Evolutionary conservation across 2,113 vertebrate species (phyloP).

Genomic region (Cavia porcellus): DNA sequence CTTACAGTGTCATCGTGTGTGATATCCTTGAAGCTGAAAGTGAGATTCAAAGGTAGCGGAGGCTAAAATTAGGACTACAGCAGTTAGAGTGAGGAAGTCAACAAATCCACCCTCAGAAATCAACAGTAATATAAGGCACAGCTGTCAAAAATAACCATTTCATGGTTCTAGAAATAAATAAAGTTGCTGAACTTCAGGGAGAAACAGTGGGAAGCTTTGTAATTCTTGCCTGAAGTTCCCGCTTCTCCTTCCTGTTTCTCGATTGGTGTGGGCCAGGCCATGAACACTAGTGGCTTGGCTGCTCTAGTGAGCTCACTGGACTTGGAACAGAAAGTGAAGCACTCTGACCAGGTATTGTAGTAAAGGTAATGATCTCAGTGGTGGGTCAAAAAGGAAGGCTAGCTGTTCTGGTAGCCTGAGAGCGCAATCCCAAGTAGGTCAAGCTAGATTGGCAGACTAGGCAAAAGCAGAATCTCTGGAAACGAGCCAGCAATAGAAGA

Average conservation of each 20-base stretch:
- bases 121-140: neutral
- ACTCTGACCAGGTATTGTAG: neutral
- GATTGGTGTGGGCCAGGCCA: neutral
- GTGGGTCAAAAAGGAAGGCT: neutral
- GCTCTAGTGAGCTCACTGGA: neutral
- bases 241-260: too few relatives aligned
- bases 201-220: neutral
- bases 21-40: neutral
- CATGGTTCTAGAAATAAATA: neutral
- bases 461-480: neutral
- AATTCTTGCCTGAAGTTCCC: neutral
- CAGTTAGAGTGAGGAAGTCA: neutral
- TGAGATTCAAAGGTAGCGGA: neutral
- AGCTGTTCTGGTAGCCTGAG: neutral
- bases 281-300: neutral
- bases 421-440: neutral
- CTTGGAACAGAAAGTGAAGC: neutral
- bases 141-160: neutral
- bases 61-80: neutral
- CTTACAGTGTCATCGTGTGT: neutral
- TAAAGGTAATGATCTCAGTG: neutral
- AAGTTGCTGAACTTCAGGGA: neutral
- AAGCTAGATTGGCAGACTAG: neutral
- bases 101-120: neutral
- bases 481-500: neutral